Evolutionary conservation across 2,797 vertebrate genomes (phyloP).

Genomic region (Enteromius radiatus): DNA sequence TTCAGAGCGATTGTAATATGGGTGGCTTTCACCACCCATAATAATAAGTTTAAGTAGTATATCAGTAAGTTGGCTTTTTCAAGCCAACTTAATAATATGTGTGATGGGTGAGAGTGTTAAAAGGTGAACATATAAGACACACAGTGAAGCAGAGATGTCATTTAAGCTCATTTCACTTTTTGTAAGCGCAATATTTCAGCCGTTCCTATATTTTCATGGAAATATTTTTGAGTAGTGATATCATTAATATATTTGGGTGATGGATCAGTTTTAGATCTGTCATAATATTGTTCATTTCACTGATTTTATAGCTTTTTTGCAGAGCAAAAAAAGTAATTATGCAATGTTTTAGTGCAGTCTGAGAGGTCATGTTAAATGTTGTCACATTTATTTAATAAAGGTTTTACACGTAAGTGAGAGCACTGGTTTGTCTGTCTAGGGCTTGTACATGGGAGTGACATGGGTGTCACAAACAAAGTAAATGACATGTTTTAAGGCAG

Average conservation of each 20-base stretch:
- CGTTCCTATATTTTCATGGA: slow-evolving; percentile 9
- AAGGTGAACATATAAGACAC: not conserved
- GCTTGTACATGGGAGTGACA: slow-evolving; percentile 39
- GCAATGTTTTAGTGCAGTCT: slow-evolving; percentile 13
- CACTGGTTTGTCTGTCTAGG: slow-evolving; percentile 7
- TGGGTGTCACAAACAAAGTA: slow-evolving; percentile 20
- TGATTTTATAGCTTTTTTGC: slow-evolving; percentile 32
- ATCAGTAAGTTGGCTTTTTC: too few species aligned
- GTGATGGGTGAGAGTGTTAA: slow-evolving; percentile 2
- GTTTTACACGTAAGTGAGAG: not conserved
- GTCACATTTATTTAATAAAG: not conserved
- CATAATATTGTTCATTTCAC: slow-evolving; percentile 1
- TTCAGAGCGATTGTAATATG: too few species aligned
- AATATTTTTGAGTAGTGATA: not conserved
- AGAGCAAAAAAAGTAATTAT: slow-evolving; percentile 21
- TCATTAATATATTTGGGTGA: not conserved
- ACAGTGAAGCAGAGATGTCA: slow-evolving; percentile 11
- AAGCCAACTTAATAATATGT: too few species aligned
- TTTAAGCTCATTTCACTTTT: slow-evolving; percentile 19
- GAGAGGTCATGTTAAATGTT: not conserved
- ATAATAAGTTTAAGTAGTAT: too few species aligned
- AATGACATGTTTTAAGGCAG: not conserved
- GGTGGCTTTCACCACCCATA: too few species aligned
- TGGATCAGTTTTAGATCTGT: slow-evolving; percentile 21
- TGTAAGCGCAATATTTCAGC: not conserved